Evolutionary conservation across 1,140 invertebrate genomes (phyloP).

Genomic region (Drosophila teissieri): DNA sequence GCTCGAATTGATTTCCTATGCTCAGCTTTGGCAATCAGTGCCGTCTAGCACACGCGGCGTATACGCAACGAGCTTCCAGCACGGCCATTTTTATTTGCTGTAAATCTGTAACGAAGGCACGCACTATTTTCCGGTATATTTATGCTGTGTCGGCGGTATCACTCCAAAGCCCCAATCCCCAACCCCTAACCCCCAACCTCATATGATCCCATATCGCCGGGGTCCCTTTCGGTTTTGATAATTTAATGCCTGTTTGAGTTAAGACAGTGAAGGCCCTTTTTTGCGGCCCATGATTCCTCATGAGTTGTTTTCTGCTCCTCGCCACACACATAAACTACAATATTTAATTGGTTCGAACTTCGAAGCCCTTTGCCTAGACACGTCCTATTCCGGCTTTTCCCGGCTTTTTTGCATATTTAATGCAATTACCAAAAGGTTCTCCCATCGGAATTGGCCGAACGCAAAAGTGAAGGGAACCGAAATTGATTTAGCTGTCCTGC

Average conservation of each 20-base stretch:
- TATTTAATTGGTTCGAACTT: slow-evolving; percentile 77
- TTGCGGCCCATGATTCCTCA: slow-evolving; percentile 51
- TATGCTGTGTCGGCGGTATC: slow-evolving; percentile 72
- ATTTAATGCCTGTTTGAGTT: slow-evolving; percentile 81
- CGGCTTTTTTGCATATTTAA: slow-evolving; percentile 77
- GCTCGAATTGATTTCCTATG: slow-evolving; percentile 80
- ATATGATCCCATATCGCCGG: slow-evolving; percentile 28
- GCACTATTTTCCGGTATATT: slow-evolving; percentile 69
- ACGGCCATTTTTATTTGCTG: slow-evolving; percentile 60
- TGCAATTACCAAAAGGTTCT: slow-evolving; percentile 81
- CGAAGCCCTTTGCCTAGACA: slow-evolving; percentile 53
- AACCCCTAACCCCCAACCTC: background rate
- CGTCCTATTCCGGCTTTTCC: slow-evolving; percentile 55
- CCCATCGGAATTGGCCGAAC: slow-evolving; percentile 46
- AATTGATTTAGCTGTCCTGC: slow-evolving; percentile 72
- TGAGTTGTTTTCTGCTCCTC: slow-evolving; percentile 50
- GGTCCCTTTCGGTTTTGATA: slow-evolving; percentile 69
- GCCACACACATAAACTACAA: slow-evolving; percentile 68
- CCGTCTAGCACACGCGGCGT: slow-evolving; percentile 63
- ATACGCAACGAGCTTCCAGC: slow-evolving; percentile 58
- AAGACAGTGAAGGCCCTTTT: slow-evolving; percentile 53
- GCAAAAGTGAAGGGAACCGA: slow-evolving; percentile 20
- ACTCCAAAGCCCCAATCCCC: slow-evolving; percentile 1
- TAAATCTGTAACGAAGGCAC: slow-evolving; percentile 80
- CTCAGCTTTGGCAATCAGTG: slow-evolving; percentile 73